Evolutionary conservation across 2,113 vertebrate genomes (phyloP), one percentile per base, ranked within the genome.

Genomic region (Lagopus muta): DNA sequence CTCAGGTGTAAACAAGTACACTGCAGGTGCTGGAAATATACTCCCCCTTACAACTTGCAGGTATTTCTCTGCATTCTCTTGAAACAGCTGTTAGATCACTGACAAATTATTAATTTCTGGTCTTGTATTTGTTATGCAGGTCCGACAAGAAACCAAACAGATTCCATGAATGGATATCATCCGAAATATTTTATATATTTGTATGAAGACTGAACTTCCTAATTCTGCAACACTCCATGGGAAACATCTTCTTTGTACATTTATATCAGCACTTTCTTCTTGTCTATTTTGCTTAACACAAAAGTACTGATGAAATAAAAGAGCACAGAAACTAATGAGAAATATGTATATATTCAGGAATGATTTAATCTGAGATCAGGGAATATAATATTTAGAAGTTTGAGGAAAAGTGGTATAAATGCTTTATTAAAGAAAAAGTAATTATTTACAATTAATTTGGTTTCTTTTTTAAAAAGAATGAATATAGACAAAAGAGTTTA

Each of bases 181-280:
- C 67, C 85, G 89, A 96, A 95, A 79, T 84, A 78, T 96, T 98
- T 97, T 98, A 96, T 97, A 97, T 95, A 97, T 98, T 97, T 98
- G 96, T 98, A 98, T 94, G 95, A 97, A 95, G 89, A 97, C 89
- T 91, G 89, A 96, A 91, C 88, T 88, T 96, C 84, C 84, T 52
- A 90, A 81, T 83, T 81, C 88, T 47, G 76, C 79, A 83, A 38
- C 40, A 90, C 16, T 71, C 75, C 66, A 81, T 36, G 74, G 93
- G 95, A 97, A 95, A 86, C 28, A 43, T 75, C 87, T 91, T 97
- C 67, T 98, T 97, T 97, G 84, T 97, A 96, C 95, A 95, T 95
- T 97, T 97, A 57, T 94, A 96, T 94, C 80, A 95, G 91, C 89
- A 91, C 13, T 89, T 96, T 94, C 64, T 95, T 84, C 16, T 77